These are phyloP conservation scores for Bombus affinis DNA, from an alignment of 1,140 invertebrate genomes.

Conservation along the genomic window DNA sequence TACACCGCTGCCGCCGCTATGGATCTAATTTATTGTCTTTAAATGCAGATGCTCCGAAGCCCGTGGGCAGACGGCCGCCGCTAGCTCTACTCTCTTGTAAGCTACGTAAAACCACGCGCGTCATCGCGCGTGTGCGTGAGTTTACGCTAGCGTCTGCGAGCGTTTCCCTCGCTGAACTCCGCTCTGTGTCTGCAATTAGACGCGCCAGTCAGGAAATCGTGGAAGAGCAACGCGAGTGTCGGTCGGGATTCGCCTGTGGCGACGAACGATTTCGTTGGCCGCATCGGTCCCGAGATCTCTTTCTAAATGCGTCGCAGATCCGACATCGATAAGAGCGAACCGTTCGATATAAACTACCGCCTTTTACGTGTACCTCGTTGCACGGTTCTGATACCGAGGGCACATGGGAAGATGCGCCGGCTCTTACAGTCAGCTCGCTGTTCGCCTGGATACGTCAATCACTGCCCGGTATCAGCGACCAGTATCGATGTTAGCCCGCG, in stretches of 20 bases:
- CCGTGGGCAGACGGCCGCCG: slow-evolving; percentile 22
- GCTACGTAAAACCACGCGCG: neutral
- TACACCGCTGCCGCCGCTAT: slow-evolving; percentile 46
- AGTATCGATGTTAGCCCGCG: slow-evolving; percentile 7
- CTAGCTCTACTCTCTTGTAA: slow-evolving; percentile 17
- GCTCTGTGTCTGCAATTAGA: slow-evolving; percentile 55
- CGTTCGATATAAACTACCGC: slow-evolving; percentile 51
- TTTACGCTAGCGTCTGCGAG: neutral
- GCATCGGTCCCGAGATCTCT: slow-evolving; percentile 60
- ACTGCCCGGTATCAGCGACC: slow-evolving; percentile 14
- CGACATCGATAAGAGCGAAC: slow-evolving; percentile 58
- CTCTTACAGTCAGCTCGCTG: neutral
- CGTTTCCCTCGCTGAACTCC: slow-evolving; percentile 37
- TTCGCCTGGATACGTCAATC: slow-evolving; percentile 36
- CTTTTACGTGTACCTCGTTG: slow-evolving; percentile 33
- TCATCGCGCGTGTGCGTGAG: neutral
- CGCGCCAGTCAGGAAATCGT: slow-evolving; percentile 67
- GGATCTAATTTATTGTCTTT: slow-evolving; percentile 74
- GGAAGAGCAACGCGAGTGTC: slow-evolving; percentile 44
- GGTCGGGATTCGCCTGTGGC: slow-evolving; percentile 56
- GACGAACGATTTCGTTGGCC: slow-evolving; percentile 51
- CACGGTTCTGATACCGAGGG: neutral
- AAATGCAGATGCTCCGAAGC: slow-evolving; percentile 71
- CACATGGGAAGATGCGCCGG: slow-evolving; percentile 30
- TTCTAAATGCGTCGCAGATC: slow-evolving; percentile 67